Conservation (phyloP, 2,113 vertebrate genomes). For the Sisor rabdophorus region DNA sequence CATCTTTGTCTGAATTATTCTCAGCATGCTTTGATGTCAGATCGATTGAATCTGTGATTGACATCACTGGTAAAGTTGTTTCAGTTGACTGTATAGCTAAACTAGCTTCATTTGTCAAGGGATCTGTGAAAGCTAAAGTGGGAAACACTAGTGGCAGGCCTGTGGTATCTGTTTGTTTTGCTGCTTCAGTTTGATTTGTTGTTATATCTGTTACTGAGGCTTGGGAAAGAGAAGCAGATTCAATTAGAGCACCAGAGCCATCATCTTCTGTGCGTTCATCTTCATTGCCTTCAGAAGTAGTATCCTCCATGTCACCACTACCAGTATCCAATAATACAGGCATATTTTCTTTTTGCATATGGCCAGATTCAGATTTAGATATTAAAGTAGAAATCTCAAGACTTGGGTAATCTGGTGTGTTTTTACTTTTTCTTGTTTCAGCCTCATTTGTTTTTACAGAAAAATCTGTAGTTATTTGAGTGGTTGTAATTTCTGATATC, state of each 20-base stretch:
- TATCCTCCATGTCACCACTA: constrained; percentile 16
- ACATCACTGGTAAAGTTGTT: constrained; percentile 7
- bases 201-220: background rate
- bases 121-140: constrained; percentile 3
- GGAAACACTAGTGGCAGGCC: background rate
- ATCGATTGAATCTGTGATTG: background rate
- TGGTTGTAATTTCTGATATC: constrained; percentile 37
- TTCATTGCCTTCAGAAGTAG: constrained; percentile 13
- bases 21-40: constrained; percentile 4
- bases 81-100: background rate
- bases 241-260: constrained; percentile 10
- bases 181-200: background rate
- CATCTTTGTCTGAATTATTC: background rate
- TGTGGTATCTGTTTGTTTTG: background rate
- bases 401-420: background rate
- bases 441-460: constrained; percentile 56
- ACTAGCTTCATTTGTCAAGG: background rate
- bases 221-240: constrained; percentile 14
- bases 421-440: constrained; percentile 51
- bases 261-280: constrained; percentile 10
- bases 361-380: background rate
- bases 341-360: background rate
- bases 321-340: background rate
- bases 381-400: constrained; percentile 4
- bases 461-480: constrained; percentile 31